These are phyloP conservation scores for Puffinus mauretanicus DNA, from an alignment of 2,113 vertebrate species.

Conservation along the genomic window DNA sequence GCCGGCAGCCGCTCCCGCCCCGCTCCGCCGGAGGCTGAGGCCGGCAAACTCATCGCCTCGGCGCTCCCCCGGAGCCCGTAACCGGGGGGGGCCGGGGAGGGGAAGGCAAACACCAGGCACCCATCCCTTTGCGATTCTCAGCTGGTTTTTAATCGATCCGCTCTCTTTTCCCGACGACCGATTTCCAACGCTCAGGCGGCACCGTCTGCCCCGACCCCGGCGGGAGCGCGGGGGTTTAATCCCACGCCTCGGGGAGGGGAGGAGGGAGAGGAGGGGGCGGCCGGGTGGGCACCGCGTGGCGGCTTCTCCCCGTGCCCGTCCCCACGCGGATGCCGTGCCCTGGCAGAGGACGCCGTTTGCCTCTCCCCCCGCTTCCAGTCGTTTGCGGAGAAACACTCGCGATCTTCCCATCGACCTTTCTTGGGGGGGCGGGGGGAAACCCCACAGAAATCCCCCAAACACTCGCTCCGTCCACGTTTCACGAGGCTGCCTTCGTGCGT, in stretches of 20 bases:
- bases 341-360: not conserved
- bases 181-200: not conserved
- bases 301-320: no score
- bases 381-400: not conserved
- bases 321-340: not conserved
- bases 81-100: fast-evolving
- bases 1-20: not conserved
- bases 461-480: not conserved
- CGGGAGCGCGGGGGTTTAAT: fast-evolving
- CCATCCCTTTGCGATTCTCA: not conserved
- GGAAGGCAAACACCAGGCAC: no score
- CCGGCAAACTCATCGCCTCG: not conserved
- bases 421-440: fast-evolving
- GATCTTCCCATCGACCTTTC: not conserved
- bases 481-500: not conserved
- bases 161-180: not conserved
- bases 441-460: not conserved
- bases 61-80: not conserved
- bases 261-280: no score
- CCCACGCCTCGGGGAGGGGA: not conserved
- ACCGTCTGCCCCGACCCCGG: no score
- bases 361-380: not conserved
- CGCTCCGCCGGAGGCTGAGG: not conserved
- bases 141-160: not conserved
- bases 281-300: not conserved